Evolutionary conservation across 2,797 vertebrate genomes (phyloP).

Genomic region (Furcifer pardalis): DNA sequence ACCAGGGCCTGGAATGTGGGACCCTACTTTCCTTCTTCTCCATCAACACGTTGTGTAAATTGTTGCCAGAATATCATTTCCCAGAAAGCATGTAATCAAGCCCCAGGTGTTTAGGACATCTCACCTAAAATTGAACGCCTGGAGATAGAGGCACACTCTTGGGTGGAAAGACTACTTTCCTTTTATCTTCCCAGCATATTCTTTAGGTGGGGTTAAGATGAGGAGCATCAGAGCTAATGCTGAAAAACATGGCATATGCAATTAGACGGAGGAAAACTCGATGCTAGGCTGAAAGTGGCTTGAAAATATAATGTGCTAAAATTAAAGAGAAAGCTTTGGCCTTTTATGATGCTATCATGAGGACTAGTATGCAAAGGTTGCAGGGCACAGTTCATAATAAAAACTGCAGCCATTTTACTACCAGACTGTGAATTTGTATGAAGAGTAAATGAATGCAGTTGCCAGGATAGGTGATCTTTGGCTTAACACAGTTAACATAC

Average conservation of each 20-base stretch:
- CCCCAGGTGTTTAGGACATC: background rate
- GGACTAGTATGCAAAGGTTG: background rate
- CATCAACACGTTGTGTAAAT: background rate
- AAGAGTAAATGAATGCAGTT: conserved; percentile 3
- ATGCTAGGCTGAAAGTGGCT: background rate
- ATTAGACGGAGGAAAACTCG: background rate
- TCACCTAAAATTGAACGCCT: background rate
- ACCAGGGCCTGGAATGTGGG: background rate
- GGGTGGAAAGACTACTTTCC: background rate
- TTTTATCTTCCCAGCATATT: background rate
- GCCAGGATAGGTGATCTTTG: too few relatives aligned
- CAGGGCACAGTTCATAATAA: background rate
- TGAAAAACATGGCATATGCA: background rate
- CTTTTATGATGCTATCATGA: background rate
- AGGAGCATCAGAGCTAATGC: background rate
- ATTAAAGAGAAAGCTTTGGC: background rate
- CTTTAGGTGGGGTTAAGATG: too few relatives aligned
- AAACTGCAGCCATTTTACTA: too few relatives aligned
- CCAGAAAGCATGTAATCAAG: background rate
- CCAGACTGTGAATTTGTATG: too few relatives aligned
- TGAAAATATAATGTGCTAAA: background rate
- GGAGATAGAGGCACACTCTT: background rate
- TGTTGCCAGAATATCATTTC: background rate
- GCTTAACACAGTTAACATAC: background rate
- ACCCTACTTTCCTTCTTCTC: background rate